Conservation (phyloP, 2,888 invertebrate genomes). For the Stegana nigrithorax region DNA sequence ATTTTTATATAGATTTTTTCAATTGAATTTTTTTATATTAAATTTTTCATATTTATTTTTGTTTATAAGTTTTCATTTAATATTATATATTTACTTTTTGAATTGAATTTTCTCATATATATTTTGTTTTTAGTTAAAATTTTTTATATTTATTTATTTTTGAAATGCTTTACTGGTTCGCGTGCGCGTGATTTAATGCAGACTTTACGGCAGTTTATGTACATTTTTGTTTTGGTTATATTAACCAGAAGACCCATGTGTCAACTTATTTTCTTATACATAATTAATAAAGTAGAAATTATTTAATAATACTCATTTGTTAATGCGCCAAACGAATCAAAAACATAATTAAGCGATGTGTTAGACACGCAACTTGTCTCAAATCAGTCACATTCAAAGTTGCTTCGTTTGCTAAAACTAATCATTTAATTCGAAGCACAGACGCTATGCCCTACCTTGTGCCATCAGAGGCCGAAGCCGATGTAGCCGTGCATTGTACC, state of each 20-base stretch:
- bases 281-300: background rate
- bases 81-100: no score
- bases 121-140: background rate
- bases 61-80: no score
- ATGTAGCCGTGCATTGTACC: background rate
- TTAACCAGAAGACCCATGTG: background rate
- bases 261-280: background rate
- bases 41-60: no score
- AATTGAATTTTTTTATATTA: no score
- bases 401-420: no score
- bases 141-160: background rate
- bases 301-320: background rate
- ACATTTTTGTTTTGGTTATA: background rate
- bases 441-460: no score
- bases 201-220: background rate
- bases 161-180: background rate
- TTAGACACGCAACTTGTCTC: slow-evolving; percentile 1
- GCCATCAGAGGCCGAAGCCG: no score
- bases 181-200: background rate
- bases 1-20: no score
- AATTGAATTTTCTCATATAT: no score
- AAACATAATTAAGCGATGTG: background rate
- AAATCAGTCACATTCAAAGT: no score
- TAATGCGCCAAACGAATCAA: background rate
- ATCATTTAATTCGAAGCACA: no score